Evolutionary conservation across 2,888 invertebrate species (phyloP), one percentile per base, ranked within the genome.

Genomic region (Leptopilina drosophilae): DNA sequence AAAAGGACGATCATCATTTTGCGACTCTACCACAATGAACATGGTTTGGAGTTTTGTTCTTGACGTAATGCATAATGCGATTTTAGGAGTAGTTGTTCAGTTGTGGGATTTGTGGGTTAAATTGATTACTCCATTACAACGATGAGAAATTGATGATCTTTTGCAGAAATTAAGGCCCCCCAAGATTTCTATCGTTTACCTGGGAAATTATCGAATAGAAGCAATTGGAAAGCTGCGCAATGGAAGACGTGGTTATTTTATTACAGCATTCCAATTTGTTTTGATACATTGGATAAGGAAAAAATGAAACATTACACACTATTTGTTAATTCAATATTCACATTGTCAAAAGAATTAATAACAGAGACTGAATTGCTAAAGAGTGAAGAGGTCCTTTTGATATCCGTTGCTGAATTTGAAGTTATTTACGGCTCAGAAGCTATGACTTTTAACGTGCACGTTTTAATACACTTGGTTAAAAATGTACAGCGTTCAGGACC

Each of bases 391-490:
- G 12, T 1, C 12, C 7, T 49, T 7, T 11, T 12, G n/a, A 56
- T n/a, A 9, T 56, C 5, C 12, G 12, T 12, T 14, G 56, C 56
- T 14, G 2, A 56, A 11, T 11, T 56, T 14, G 56, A 56, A 56
- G n/a, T 56, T 7, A 11, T 14, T 56, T 56, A 56, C n/a, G 56
- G 56, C n/a, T 0, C n/a, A 12, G 12, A 12, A 9, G 49, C 49
- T 9, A 49, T 49, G 49, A 49, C 49, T 49, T 49, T 49, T 1
- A 49, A 49, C 12, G 49, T 49, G 1, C 1, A 49, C 12, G 7
- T 49, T 7, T 14, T 83, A 26, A 40, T 82, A 8, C 83, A 85
- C 76, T 14, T 80, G 12, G 65, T 76, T 9, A 66, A 49, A 49
- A 49, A 49, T 49, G 49, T 49, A 49, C 7, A 1, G 49, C 49